These are phyloP conservation scores for Chaetodon trifascialis DNA, from an alignment of 2,113 vertebrate genomes.

Conservation along the genomic window DNA sequence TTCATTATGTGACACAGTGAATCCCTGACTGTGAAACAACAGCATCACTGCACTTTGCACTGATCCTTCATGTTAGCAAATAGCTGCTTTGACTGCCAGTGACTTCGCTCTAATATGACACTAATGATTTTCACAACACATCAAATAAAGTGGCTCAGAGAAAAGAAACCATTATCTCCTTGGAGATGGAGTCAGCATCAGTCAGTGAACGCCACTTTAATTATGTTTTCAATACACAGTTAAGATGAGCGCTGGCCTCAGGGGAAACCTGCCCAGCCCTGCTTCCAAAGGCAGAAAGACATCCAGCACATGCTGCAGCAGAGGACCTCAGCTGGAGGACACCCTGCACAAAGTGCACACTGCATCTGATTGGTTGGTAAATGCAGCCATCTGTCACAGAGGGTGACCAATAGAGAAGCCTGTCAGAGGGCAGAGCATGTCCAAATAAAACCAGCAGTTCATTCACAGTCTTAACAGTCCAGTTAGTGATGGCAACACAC, in stretches of 20 bases:
- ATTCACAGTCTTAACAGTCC: neutral
- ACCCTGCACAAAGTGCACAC: neutral
- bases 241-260: neutral
- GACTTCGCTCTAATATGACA: constrained; percentile 49
- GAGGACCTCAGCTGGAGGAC: neutral
- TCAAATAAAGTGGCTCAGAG: constrained; percentile 25
- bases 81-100: neutral
- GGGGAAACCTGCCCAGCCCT: neutral
- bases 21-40: neutral
- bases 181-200: neutral
- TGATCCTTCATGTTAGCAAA: constrained; percentile 39
- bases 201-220: too few relatives aligned
- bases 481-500: neutral
- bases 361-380: neutral
- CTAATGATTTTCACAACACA: constrained; percentile 20
- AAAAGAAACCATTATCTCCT: too few relatives aligned
- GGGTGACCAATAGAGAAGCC: neutral
- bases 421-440: neutral
- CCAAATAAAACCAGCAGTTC: neutral
- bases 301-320: neutral
- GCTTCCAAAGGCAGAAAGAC: too few relatives aligned
- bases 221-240: neutral
- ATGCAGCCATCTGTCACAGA: neutral
- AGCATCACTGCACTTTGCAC: neutral
- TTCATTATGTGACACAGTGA: neutral